Base-by-base conservation (phyloP, 2,113 vertebrate species). In the Columba janthina region DNA sequence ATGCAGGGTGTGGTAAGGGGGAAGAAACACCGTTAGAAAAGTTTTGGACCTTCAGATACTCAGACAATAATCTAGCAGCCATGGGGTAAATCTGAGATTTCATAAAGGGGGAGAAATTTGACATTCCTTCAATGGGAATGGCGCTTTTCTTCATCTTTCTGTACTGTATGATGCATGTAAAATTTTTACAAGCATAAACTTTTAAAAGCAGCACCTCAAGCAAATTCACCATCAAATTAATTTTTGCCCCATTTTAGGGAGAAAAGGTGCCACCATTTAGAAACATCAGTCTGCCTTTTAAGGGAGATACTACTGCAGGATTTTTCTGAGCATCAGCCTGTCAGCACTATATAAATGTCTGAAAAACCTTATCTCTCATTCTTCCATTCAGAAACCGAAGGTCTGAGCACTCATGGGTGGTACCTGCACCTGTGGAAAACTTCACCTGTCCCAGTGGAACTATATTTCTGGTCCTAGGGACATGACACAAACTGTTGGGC, bases 391-490 rank as follows among this genome's bases (percentile, higher is more conserved):
- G 85, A 58, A 92, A 73, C 18, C 3, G 8, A 34, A 77, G 5
- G 15, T 78, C 28, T 85, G 48, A 87, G 73, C 6, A 13, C n/a
- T 32, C 2, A 1, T 22, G 29, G 4, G 54, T 80, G 54, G 17
- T 64, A 72, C 10, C 26, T 51, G 56, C 21, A 58, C 36, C 38
- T 61, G 7, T 26, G 31, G n/a, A 73, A 96, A 76, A 16, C 40
- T 75, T 69, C 17, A 21, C 31, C 22, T 54, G 42, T 42, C 40
- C 40, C 11, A 19, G 46, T 6, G 19, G 32, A 78, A 28, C 25
- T 79, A 51, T 0, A 0, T 42, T 15, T 10, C 18, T 4, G 2
- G 9, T 71, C 46, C 40, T 53, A n/a, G 18, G 28, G 31, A 40
- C 12, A 3, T 6, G 60, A 19, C 26, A 22, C 15, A 44, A 60